Percentiles rank a stretch among this genome's conserved stretches.
Conservation (phyloP, 2,888 invertebrate species). For the Drosophila rellima region DNA sequence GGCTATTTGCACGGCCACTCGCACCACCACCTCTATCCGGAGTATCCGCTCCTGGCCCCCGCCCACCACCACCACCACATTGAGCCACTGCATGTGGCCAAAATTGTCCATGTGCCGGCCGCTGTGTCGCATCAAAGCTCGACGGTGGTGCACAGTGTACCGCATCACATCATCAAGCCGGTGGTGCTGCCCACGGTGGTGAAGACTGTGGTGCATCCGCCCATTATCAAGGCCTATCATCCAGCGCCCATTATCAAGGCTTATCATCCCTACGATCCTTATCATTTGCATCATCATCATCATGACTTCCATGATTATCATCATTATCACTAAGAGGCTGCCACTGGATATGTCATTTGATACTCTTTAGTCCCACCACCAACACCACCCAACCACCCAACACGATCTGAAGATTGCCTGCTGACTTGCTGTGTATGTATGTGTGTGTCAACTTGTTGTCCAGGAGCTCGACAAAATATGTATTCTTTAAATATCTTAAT, state of each 20-base stretch:
- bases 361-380: constrained; percentile 2
- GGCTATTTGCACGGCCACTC: constrained; percentile 83
- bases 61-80: constrained; percentile 54
- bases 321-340: constrained; percentile 50
- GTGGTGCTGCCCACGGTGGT: constrained; percentile 82
- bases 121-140: constrained; percentile 85
- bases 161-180: constrained; percentile 83
- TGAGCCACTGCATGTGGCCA: constrained; percentile 81
- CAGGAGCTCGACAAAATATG: constrained; percentile 31
- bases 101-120: constrained; percentile 82
- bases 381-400: constrained; percentile 2
- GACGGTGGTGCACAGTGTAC: constrained; percentile 83
- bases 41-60: constrained; percentile 50
- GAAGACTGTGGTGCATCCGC: constrained; percentile 81
- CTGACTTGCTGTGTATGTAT: constrained; percentile 58
- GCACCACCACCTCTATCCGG: constrained; percentile 77
- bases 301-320: constrained; percentile 71
- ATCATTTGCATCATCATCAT: constrained; percentile 74
- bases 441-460: constrained; percentile 53
- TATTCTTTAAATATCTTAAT: constrained; percentile 8
- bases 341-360: constrained; percentile 1
- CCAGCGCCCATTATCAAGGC: constrained; percentile 82
- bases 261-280: constrained; percentile 81
- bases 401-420: constrained; percentile 28
- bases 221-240: constrained; percentile 83